A percentile compares a stretch with the other conserved stretches of the same genome.
Conservation (phyloP, 2,888 invertebrate species). For the Automeris io region DNA sequence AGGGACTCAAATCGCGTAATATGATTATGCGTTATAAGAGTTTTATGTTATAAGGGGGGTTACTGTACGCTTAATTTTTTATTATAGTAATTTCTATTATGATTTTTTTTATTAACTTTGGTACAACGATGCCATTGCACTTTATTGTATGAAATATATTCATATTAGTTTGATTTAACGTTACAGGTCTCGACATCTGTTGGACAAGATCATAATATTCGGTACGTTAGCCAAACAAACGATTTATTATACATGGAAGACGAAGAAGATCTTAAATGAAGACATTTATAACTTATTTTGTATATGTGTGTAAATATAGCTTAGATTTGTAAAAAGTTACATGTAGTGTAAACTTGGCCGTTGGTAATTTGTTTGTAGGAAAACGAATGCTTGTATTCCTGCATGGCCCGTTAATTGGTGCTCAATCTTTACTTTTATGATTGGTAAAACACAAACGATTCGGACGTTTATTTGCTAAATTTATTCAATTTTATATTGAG, state of each 20-base stretch:
- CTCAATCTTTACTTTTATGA: no score
- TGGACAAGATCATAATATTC: conserved; percentile 50
- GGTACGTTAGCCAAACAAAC: conserved; percentile 64
- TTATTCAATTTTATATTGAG: no score
- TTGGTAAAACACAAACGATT: no score
- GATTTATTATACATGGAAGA: conserved; percentile 62
- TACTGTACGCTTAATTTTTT: no score
- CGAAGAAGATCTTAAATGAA: conserved; percentile 64
- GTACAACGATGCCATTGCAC: no score
- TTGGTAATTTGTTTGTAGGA: not conserved
- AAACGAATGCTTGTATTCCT: not conserved
- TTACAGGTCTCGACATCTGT: conserved; percentile 43
- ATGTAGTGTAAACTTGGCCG: not conserved
- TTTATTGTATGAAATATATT: conserved; percentile 1
- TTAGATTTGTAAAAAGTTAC: not conserved
- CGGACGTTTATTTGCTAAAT: no score
- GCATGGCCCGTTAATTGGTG: not conserved
- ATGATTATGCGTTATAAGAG: no score
- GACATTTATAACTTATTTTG: conserved; percentile 16
- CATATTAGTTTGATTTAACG: not conserved
- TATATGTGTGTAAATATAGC: conserved; percentile 30
- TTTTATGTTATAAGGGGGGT: no score
- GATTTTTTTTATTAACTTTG: no score
- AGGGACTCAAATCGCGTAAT: no score
- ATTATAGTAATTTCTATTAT: no score